These are phyloP conservation scores for Ceratotherium simum DNA, from an alignment of 2,113 vertebrate genomes.

Conservation along the genomic window DNA sequence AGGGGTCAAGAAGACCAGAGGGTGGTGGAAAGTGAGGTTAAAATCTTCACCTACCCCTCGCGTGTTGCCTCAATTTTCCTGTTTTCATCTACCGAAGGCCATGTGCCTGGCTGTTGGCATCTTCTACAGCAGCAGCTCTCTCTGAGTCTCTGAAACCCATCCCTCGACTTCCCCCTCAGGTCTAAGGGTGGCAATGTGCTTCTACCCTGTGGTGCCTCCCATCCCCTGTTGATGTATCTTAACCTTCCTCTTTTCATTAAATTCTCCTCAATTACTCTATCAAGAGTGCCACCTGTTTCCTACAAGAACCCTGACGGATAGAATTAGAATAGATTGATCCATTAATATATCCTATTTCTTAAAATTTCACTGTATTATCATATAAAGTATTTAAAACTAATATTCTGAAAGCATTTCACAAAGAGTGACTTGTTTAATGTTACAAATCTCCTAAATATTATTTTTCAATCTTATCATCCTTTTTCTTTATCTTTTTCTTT, in stretches of 20 bases:
- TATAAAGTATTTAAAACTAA: background rate
- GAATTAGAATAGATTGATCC: background rate
- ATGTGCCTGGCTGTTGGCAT: background rate
- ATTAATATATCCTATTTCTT: background rate
- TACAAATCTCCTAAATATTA: background rate
- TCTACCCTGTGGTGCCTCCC: rapidly evolving
- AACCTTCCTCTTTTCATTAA: background rate
- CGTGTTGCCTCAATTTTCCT: background rate
- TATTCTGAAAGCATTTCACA: background rate
- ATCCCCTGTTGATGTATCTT: background rate
- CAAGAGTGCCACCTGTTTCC: background rate
- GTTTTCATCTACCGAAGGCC: background rate
- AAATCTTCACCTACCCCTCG: background rate
- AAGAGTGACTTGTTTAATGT: background rate
- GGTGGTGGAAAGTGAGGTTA: background rate
- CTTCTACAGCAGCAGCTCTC: background rate
- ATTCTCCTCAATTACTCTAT: background rate
- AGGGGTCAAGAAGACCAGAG: background rate
- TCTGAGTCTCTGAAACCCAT: background rate
- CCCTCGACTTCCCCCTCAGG: background rate
- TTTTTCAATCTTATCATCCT: background rate
- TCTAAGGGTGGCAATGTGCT: background rate
- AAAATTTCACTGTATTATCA: background rate
- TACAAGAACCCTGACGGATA: background rate
- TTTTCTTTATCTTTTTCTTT: background rate